Evolutionary conservation across 2,113 vertebrate genomes (phyloP).

Genomic region (Ursus arctos): DNA sequence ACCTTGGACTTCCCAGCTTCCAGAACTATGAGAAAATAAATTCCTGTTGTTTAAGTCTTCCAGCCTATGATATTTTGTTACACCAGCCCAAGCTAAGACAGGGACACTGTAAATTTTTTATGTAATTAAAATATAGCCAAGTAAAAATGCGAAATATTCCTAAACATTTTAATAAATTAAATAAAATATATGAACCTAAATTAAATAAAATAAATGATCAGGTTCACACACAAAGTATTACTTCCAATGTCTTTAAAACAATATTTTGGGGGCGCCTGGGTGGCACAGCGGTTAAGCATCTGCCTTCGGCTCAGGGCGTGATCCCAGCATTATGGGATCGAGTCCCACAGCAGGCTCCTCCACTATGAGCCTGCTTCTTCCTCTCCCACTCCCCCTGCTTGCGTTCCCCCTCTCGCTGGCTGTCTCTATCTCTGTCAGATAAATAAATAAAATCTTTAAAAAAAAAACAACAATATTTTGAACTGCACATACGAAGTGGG

Average conservation of each 20-base stretch:
- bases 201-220: background rate
- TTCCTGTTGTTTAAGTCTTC: background rate
- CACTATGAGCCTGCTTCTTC: too few relatives aligned
- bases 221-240: background rate
- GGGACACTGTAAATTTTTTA: background rate
- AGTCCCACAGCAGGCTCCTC: too few relatives aligned
- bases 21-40: background rate
- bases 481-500: background rate
- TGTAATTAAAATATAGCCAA: background rate
- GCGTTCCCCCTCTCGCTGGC: too few relatives aligned
- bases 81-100: background rate
- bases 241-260: conserved; percentile 14
- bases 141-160: conserved; percentile 14
- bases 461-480: background rate
- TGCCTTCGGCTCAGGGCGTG: too few relatives aligned
- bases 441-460: too few relatives aligned
- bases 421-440: too few relatives aligned
- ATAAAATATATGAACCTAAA: background rate
- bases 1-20: background rate
- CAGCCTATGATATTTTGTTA: background rate
- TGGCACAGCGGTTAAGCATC: too few relatives aligned
- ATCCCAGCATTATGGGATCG: too few relatives aligned
- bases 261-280: background rate
- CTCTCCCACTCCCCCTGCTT: too few relatives aligned
- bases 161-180: conserved; percentile 35